Evolutionary conservation across 2,113 vertebrate genomes (phyloP), one percentile per base, ranked within the genome.

Genomic region (Heterotilapia buettikoferi): DNA sequence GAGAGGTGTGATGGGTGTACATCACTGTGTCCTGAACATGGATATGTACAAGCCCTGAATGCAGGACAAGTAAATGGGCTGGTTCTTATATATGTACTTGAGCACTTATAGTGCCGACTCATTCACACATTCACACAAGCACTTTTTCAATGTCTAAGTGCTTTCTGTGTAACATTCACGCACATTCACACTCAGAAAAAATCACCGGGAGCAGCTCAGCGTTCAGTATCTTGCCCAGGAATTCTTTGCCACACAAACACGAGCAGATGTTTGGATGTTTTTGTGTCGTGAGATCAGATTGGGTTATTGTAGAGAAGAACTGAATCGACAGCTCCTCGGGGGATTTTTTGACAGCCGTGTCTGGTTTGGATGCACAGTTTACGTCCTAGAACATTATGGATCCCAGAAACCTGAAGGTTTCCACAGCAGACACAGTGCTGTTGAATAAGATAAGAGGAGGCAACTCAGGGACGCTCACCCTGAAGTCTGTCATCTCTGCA

Each of bases 331-430:
- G 73, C 73, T 79, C 13, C 29, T 33, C 45, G 0, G 16, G 10
- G 47, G 11, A 47, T 31, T 13, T 1, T 13, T 52, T 45, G 29
- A 33, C 59, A 29, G 18, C 16, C 4, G 0, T 36, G 29, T 33
- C 4, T 21, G 11, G 31, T n/a, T 33, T 80, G 5, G 29, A 14
- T 33, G 18, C 18, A n/a, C 29, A 14, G 31, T 33, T 80, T 31
- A 54, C 9, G 29, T 80, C 50, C 45, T 54, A 33, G 19, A 21
- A 80, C 7, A 54, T 54, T 2, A 21, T 80, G 47, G 19, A 36
- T n/a, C 47, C 76, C 76, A 80, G 0, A 33, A 80, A 80, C 0
- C 0, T 6, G 29, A 53, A 79, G 45, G 26, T 79, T n/a, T 80
- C 50, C 18, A 36, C 18, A 53, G 7, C 12, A 53, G 18, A 31